These are phyloP conservation scores for Dunckerocampus dactyliophorus DNA, from an alignment of 2,113 vertebrate species.

Conservation along the genomic window DNA sequence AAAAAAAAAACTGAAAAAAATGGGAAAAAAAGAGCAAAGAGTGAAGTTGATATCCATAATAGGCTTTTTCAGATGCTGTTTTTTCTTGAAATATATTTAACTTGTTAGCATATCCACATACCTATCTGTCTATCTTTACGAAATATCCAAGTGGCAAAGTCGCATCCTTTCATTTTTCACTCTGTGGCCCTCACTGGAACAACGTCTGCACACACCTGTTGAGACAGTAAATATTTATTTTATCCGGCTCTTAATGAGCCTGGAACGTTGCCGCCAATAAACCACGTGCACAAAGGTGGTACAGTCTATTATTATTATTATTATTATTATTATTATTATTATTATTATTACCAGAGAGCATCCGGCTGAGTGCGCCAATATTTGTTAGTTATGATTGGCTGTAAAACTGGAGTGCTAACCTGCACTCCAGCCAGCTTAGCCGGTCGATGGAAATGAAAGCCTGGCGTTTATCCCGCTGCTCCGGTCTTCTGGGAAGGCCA, in stretches of 20 bases:
- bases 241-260: slow-evolving; percentile 16
- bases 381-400: slow-evolving; percentile 35
- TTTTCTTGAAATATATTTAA: too few species aligned
- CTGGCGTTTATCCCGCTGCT: slow-evolving; percentile 37
- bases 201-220: neutral
- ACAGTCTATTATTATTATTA: too few species aligned
- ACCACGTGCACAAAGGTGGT: slow-evolving; percentile 1
- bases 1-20: too few species aligned
- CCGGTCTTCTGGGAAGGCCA: slow-evolving; percentile 28
- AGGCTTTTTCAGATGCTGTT: too few species aligned
- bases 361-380: slow-evolving; percentile 23
- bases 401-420: slow-evolving; percentile 43
- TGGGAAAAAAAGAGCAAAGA: too few species aligned
- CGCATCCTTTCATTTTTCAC: too few species aligned
- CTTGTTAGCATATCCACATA: too few species aligned
- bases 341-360: slow-evolving; percentile 13
- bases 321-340: slow-evolving; percentile 6
- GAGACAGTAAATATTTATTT: slow-evolving; percentile 10
- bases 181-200: too few species aligned
- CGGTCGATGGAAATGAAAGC: slow-evolving; percentile 45
- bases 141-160: too few species aligned
- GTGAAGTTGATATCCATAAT: too few species aligned
- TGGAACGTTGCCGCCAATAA: slow-evolving; percentile 30
- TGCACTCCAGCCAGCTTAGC: slow-evolving; percentile 44
- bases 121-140: too few species aligned